Evolutionary conservation across 2,113 vertebrate species (phyloP), one percentile per base, ranked within the genome.

Genomic region (Phrynosoma blainvillii): DNA sequence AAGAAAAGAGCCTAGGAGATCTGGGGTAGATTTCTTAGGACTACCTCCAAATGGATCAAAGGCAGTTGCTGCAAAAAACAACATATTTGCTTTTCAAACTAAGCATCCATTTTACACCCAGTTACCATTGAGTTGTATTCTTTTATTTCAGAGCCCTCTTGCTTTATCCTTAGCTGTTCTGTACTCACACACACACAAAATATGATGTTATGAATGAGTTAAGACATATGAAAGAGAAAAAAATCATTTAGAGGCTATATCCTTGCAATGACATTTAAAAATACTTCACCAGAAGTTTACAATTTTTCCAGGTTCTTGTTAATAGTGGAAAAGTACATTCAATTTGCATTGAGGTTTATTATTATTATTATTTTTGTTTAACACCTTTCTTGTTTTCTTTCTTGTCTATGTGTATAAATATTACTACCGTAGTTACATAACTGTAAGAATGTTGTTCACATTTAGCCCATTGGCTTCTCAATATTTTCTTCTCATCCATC

Each of bases 21-120:
- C 98, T 89, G 98, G 98, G 89, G 97, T 97, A 8, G 98, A 95
- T n/a, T 98, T 96, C 93, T 98, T 98, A 42, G 98, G 95, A 87
- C 97, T 97, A 0, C 96, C 93, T 91, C 98, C 98, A 92, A 99
- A 99, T 0, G 97, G 98, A 94, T 99, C 97, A 94, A 99, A 99
- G 73, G 96, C 93, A 95, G 95, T 84, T 80, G 96, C 97, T 97
- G 95, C 21, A 81, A 25, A 93, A 94, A 92, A 92, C 71, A 74
- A 1, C 12, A 76, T 32, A 88, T 79, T 84, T 59, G 32, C 42
- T 70, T 66, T 52, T 66, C 25, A 70, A 80, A 82, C 8, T 20
- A 36, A 62, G 32, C n/a, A 27, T 25, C 30, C 30, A 30, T 14
- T 42, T 25, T 23, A 36, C 56, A 25, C 6, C 47, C 30, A 40